Evolutionary conservation across 30 jellyfish, hydroid and myxozoan genomes (phyloP), one percentile per base, ranked within the genome.

Genomic region (Catostylus mosaicus): DNA sequence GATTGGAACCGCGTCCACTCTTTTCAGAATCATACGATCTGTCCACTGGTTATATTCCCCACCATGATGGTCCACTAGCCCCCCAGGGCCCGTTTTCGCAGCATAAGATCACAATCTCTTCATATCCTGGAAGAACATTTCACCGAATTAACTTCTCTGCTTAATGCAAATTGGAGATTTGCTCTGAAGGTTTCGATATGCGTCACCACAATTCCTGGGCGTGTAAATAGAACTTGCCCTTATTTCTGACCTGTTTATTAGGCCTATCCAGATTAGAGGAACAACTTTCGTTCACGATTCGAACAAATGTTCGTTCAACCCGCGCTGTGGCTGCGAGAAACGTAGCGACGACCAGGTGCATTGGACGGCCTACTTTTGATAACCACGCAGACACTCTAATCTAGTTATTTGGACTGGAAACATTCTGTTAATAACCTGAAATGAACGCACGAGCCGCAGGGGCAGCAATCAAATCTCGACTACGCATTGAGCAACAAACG

Each of bases 281-380:
- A 10, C 19, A 14, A 52, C 67, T 20, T 26, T 40, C 67, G 67
- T 10, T 52, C 6, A 52, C 30, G 4, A 26, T 37, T 24, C 38
- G 71, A 27, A 59, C 71, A 59, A 52, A 23, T 59, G 71, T 23
- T 59, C 26, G 38, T 24, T 59, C 8, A 27, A 18, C 37, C 4
- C 19, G 12, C 40, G 19, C n/a, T 6, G n/a, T 59, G 71, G 71
- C 38, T 59, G 36, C 7, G 30, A 52, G 6, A 52, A 10, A 3
- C 67, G 67, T 26, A n/a, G 30, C 71, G 71, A 23, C n/a, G 71
- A 59, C 71, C 38, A n/a, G 38, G 38, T 43, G 56, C 56, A 16
- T 43, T 43, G 56, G 12, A 16, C 56, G 56, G 8, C 8, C 56
- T 43, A 6, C 12, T 43, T 16, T 43, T 43, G 12, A 16, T 6